phyloP scores from a whole-genome alignment of 2,797 vertebrate species.

The Paratrypauchen microcephalus region DNA sequence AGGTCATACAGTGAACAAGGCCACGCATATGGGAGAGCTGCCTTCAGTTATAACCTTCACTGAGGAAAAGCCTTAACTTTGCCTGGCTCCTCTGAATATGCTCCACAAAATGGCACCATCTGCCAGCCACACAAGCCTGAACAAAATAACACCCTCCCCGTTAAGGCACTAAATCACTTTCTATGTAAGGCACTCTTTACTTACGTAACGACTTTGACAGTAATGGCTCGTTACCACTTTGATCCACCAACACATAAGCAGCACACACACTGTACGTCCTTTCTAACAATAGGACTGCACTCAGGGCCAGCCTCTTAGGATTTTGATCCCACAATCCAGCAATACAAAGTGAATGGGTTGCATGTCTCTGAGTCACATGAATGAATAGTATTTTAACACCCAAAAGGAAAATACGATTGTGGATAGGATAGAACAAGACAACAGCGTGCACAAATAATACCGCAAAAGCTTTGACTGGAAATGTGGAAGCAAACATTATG shows the following conservation, averaged over 20 bases:
- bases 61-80: conserved; percentile 12
- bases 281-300: conserved; percentile 64
- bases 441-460: not conserved
- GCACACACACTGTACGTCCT: conserved; percentile 48
- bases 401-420: not conserved
- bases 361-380: conserved; percentile 5
- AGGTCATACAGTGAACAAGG: conserved; percentile 33
- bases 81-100: not conserved
- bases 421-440: not conserved
- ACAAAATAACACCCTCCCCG: conserved; percentile 41
- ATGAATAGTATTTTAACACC: not conserved
- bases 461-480: conserved; percentile 8
- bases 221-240: conserved; percentile 71
- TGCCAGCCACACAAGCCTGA: conserved; percentile 41
- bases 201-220: conserved; percentile 65
- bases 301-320: conserved; percentile 46
- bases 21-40: conserved; percentile 32
- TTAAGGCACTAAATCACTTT: conserved; percentile 53
- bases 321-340: conserved; percentile 48
- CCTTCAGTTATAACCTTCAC: conserved; percentile 47
- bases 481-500: not conserved
- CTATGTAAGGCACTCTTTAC: conserved; percentile 56
- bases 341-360: conserved; percentile 26
- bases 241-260: conserved; percentile 69
- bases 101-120: conserved; percentile 37